A percentile compares a stretch with the other conserved stretches of the same genome.
These are phyloP conservation scores for Oscheius sp. DNA, from an alignment of 2,888 invertebrate genomes.

Conservation along the genomic window DNA sequence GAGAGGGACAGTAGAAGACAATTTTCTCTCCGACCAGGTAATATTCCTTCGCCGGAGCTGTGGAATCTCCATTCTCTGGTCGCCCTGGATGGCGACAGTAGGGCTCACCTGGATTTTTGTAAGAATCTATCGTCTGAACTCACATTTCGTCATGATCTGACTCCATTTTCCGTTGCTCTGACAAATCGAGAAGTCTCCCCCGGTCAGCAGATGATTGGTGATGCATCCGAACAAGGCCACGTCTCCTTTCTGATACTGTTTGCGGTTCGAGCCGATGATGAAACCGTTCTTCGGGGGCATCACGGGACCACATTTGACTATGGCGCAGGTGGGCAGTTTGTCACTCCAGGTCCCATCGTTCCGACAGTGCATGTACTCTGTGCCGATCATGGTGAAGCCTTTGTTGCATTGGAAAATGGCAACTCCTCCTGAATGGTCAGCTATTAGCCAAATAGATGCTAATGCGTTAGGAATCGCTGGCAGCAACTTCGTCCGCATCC, in stretches of 20 bases:
- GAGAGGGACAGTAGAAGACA: slow-evolving; percentile 66
- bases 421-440: slow-evolving; percentile 42
- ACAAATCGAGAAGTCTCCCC: slow-evolving; percentile 88
- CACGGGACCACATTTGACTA: slow-evolving; percentile 53
- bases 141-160: slow-evolving; percentile 61
- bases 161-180: slow-evolving; percentile 87
- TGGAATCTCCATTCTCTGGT: slow-evolving; percentile 64
- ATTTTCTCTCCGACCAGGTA: slow-evolving; percentile 69
- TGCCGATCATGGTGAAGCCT: slow-evolving; percentile 63
- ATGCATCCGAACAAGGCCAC: slow-evolving; percentile 85
- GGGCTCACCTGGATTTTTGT: slow-evolving; percentile 45
- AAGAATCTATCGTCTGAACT: background rate
- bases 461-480: too few species aligned
- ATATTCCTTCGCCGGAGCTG: slow-evolving; percentile 62
- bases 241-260: slow-evolving; percentile 53
- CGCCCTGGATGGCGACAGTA: slow-evolving; percentile 65
- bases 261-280: slow-evolving; percentile 52
- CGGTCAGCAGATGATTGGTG: slow-evolving; percentile 88
- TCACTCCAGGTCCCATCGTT: slow-evolving; percentile 66
- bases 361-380: slow-evolving; percentile 64
- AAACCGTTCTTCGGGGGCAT: slow-evolving; percentile 56
- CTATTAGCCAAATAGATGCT: too few species aligned
- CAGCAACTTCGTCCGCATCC: too few species aligned
- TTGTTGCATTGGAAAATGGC: slow-evolving; percentile 80
- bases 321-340: slow-evolving; percentile 62